phyloP scores from a whole-genome alignment of 2,888 invertebrate genomes.

The Agrotis clavis region DNA sequence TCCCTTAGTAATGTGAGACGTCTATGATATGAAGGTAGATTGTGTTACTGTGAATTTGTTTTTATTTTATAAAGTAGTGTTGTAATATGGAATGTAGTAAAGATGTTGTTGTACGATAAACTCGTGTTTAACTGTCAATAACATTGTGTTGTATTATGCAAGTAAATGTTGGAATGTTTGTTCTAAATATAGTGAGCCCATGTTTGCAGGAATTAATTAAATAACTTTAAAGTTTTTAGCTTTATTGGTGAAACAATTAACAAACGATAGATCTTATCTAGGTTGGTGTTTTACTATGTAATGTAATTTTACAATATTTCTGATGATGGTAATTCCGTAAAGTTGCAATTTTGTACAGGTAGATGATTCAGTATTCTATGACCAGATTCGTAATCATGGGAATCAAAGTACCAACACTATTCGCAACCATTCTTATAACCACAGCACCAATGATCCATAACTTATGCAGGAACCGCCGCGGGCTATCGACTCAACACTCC shows the following conservation, averaged over 20 bases:
- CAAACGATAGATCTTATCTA: too few species aligned
- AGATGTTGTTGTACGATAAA: slow-evolving; percentile 15
- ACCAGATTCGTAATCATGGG: background rate
- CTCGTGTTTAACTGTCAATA: slow-evolving; percentile 17
- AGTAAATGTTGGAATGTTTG: background rate
- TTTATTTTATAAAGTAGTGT: slow-evolving; percentile 9
- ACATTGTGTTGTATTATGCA: slow-evolving; percentile 3
- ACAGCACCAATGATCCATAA: slow-evolving; percentile 15
- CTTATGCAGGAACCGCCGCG: background rate
- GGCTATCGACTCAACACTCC: slow-evolving; percentile 41
- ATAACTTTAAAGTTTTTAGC: too few species aligned
- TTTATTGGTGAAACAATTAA: background rate
- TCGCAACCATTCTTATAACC: background rate
- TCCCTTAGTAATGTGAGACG: slow-evolving; percentile 37
- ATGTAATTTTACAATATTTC: too few species aligned
- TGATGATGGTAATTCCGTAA: background rate
- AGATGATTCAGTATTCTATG: background rate
- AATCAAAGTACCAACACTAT: background rate
- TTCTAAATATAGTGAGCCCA: background rate
- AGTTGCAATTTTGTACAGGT: background rate
- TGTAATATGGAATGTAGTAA: background rate
- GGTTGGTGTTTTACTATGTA: too few species aligned
- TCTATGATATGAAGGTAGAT: slow-evolving; percentile 37
- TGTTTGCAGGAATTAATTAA: too few species aligned
- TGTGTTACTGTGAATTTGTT: slow-evolving; percentile 14